Percentiles rank a stretch among this genome's conserved stretches.
phyloP scores from a whole-genome alignment of 2,113 vertebrate genomes.

The Eupsittula cactorum region DNA sequence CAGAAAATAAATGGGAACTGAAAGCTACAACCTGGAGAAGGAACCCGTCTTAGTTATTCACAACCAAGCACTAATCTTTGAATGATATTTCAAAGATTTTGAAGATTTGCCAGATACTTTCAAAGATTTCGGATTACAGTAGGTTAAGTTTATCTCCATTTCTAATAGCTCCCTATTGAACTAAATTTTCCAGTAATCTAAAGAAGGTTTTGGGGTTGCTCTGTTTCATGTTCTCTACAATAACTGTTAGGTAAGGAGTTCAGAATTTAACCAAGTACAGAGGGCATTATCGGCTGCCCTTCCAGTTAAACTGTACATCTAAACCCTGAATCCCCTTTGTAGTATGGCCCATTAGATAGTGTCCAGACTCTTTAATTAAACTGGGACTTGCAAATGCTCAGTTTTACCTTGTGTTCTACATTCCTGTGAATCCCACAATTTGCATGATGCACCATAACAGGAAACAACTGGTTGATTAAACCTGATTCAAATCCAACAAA shows the following conservation, averaged over 20 bases:
- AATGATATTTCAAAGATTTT: rapidly evolving
- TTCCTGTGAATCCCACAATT: background rate
- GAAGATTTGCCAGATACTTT: background rate
- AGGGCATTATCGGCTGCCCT: background rate
- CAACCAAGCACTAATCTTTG: background rate
- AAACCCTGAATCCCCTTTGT: background rate
- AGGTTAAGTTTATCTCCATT: background rate
- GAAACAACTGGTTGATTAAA: background rate
- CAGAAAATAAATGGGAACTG: background rate
- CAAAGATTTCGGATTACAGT: background rate
- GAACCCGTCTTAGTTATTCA: background rate
- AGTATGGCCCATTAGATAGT: background rate
- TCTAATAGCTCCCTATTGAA: background rate
- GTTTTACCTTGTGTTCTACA: background rate
- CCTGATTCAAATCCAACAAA: background rate
- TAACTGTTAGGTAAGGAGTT: background rate
- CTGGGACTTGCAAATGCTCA: background rate
- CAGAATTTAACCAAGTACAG: background rate
- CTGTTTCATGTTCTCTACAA: background rate
- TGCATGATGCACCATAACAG: background rate
- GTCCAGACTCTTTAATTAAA: background rate
- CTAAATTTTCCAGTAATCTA: background rate
- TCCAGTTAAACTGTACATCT: background rate
- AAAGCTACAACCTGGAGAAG: background rate
- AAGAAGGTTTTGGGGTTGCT: background rate